phyloP scores from a whole-genome alignment of 64 coral and sea anemone species.

The Pachyseris speciosa region DNA sequence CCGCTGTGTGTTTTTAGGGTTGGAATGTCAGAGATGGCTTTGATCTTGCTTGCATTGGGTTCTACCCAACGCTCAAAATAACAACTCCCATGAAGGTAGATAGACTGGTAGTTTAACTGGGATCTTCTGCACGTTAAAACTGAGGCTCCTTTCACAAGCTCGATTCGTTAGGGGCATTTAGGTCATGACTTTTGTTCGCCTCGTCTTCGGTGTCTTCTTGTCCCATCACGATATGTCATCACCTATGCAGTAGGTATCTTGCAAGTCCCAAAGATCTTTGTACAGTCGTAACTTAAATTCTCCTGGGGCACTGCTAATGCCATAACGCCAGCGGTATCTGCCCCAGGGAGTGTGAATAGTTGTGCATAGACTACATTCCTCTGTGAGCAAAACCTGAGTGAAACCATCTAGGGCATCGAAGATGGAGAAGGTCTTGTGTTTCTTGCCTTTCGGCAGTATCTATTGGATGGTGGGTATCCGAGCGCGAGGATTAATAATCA shows the following conservation, averaged over 20 bases:
- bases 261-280: slow-evolving; percentile 3
- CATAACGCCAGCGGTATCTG: slow-evolving; percentile 56
- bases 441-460: neutral
- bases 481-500: neutral
- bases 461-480: neutral
- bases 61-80: slow-evolving; percentile 24
- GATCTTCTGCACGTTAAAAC: slow-evolving; percentile 34
- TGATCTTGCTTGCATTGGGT: slow-evolving; percentile 39
- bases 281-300: slow-evolving; percentile 53
- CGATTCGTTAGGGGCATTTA: slow-evolving; percentile 33
- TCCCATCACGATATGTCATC: slow-evolving; percentile 39
- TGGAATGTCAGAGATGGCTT: slow-evolving; percentile 35
- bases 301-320: slow-evolving; percentile 13
- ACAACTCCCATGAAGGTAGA: slow-evolving; percentile 51
- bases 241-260: slow-evolving; percentile 33
- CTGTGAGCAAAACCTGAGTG: slow-evolving; percentile 34
- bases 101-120: slow-evolving; percentile 41
- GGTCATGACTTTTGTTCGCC: slow-evolving; percentile 46
- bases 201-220: slow-evolving; percentile 39
- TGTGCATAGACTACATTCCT: slow-evolving; percentile 37
- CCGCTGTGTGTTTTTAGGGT: slow-evolving; percentile 20
- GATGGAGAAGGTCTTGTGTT: neutral
- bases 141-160: slow-evolving; percentile 41
- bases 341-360: slow-evolving; percentile 53
- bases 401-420: slow-evolving; percentile 33